phyloP scores from a whole-genome alignment of 2,113 vertebrate genomes.

The Vidua macroura region DNA sequence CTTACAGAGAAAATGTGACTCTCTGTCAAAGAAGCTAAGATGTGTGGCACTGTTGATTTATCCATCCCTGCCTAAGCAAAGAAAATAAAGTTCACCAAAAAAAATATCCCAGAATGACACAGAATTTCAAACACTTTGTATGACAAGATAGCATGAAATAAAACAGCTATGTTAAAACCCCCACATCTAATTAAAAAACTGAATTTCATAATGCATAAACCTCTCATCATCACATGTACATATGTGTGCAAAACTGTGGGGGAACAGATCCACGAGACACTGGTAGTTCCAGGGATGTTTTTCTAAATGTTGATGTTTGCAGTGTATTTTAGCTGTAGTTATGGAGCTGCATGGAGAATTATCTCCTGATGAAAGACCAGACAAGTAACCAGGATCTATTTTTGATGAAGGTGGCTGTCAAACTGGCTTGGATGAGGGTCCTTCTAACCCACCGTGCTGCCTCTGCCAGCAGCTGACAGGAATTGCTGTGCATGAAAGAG shows the following conservation, averaged over 20 bases:
- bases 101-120: not conserved
- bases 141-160: not conserved
- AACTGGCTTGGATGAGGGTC: not conserved
- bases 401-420: not conserved
- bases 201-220: not conserved
- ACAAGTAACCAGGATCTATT: not conserved
- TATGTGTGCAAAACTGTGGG: not conserved
- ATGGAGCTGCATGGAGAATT: not conserved
- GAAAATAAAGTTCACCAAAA: not conserved
- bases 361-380: not conserved
- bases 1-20: not conserved
- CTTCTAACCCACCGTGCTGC: not conserved
- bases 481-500: not conserved
- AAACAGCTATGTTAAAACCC: not conserved
- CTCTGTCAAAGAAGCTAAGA: rapidly evolving
- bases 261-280: not conserved
- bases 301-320: not conserved
- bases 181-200: not conserved
- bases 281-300: not conserved
- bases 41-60: not conserved
- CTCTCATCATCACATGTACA: not conserved
- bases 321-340: not conserved
- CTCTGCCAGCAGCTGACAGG: not conserved
- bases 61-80: not conserved
- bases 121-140: not conserved